Base-by-base conservation (phyloP, 2,113 vertebrate species). In the Camarhynchus parvulus region DNA sequence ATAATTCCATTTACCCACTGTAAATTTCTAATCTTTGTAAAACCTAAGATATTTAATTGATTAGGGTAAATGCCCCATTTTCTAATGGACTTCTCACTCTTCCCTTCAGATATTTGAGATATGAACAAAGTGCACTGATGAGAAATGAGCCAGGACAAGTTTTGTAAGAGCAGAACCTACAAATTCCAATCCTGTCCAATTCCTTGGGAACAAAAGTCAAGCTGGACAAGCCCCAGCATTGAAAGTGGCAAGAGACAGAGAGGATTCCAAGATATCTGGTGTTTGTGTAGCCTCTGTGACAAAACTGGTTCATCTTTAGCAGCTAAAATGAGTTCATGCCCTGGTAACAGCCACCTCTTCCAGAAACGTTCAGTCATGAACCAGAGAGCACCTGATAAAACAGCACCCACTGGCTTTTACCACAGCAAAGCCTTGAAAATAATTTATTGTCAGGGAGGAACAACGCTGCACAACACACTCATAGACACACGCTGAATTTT, bases 201-300 rank as follows among this genome's bases (percentile, higher is more conserved):
- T 79, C 58, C 42, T 27, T 59, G 50, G 50, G 86, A 67, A 9
- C 21, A 67, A 11, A 80, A 74, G 2, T 49, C 33, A 61, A 12
- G 8, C 3, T 69, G 39, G n/a, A 72, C n/a, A 62, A 84, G 31
- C 23, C 41, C 37, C 25, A 76, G 9, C 14, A 50, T 0, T 1
- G 1, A 53, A 30, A 50, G 53, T 6, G 9, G 10, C 8, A 5
- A 15, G 27, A 3, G 2, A 1, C 14, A 58, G 52, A 0, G 3
- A 25, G 61, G 25, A 53, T 49, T 79, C 69, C 28, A 44, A 76
- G 12, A 13, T 27, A n/a, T 20, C 18, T 53, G 39, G 7, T 50
- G 62, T 17, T 37, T 30, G 27, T 7, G 19, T 0, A 10, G 24
- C 37, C 22, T 46, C 63, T 69, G 1, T 9, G 15, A 24, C 56